Evolutionary conservation across 2,113 vertebrate genomes (phyloP), one percentile per base, ranked within the genome.

Genomic region (Lepisosteus osseus): DNA sequence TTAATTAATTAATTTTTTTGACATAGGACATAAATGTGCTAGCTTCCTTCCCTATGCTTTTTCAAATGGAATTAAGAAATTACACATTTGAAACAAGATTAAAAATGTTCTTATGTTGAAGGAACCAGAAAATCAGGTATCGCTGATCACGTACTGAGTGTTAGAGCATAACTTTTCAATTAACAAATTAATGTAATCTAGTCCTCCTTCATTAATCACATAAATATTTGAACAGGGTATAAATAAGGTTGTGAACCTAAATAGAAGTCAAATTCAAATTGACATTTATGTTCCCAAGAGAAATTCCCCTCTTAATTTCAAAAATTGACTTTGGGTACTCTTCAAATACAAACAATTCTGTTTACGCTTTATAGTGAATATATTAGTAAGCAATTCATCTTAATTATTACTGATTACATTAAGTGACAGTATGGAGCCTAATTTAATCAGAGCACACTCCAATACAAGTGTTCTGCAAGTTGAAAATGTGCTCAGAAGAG

Each of bases 161-260:
- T 29, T 68, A 17, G 17, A 68, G 41, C 15, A 44, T 63, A 63
- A 29, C n/a, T 62, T 89, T 91, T 88, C 90, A 86, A 88, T 88
- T 90, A 92, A 90, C 88, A 90, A 91, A 92, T 92, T 91, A 92
- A 92, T 90, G 86, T 90, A 89, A 93, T 89, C 88, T 87, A 90
- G 88, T 92, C 88, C 88, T 74, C 40, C 79, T 83, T 90, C 88
- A 90, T 91, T 92, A 89, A 87, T 91, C 87, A 89, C 79, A 82
- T 91, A 90, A 90, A 92, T 91, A 91, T 92, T 91, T 84, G 83
- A 84, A 78, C 79, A 51, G 89, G 86, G 90, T 91, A 87, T 92
- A 92, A 90, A 92, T 91, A 11, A 43, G 43, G 43, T 45, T 61
- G 68, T 61, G 15, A 61, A 61, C 8, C 83, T 90, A 91, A 88